These are phyloP conservation scores for Scrobipalpa costella DNA, from an alignment of 2,888 invertebrate genomes.

Conservation along the genomic window DNA sequence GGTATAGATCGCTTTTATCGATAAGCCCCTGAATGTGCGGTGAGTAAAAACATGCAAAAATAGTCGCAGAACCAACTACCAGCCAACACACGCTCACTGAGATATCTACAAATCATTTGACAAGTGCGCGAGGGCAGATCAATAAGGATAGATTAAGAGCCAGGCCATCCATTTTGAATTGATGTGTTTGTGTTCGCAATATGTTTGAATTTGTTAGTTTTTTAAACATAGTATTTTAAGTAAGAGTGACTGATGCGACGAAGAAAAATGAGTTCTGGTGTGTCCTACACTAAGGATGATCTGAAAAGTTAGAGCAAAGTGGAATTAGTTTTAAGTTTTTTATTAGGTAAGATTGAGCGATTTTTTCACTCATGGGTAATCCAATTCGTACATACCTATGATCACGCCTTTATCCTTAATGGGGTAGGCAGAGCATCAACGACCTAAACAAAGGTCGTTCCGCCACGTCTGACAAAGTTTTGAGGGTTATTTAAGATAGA, in stretches of 20 bases:
- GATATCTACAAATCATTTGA: constrained; percentile 28
- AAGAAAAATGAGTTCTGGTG: neutral
- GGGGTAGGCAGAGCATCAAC: too few species aligned
- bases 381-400: too few species aligned
- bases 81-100: constrained; percentile 10
- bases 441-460: too few species aligned
- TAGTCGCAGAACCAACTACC: constrained; percentile 18
- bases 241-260: neutral
- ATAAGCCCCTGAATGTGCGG: constrained; percentile 38
- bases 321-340: too few species aligned
- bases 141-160: constrained; percentile 10
- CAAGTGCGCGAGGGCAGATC: constrained; percentile 18
- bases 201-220: constrained; percentile 9
- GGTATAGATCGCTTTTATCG: constrained; percentile 40
- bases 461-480: too few species aligned
- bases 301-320: too few species aligned
- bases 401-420: too few species aligned
- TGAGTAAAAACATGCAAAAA: constrained; percentile 34
- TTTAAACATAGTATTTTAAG: neutral
- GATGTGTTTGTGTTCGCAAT: constrained; percentile 7
- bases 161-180: constrained; percentile 21
- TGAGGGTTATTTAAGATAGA: too few species aligned
- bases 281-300: too few species aligned
- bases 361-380: too few species aligned
- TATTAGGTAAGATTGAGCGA: too few species aligned